Base-by-base conservation (phyloP, 2,888 invertebrate genomes). In the Polietes domitor region DNA sequence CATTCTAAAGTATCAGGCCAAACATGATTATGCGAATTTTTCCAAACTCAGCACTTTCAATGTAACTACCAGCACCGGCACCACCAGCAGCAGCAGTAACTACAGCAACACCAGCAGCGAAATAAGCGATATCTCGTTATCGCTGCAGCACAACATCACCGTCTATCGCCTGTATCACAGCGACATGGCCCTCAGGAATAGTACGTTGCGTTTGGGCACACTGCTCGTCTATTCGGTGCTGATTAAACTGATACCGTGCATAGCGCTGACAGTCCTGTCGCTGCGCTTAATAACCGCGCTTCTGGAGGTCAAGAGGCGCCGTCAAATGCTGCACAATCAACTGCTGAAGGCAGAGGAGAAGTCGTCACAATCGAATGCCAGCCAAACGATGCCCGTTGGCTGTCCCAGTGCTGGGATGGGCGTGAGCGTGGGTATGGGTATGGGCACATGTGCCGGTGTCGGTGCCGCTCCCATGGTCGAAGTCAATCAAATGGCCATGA, bases 171-270 rank as follows among this genome's bases (percentile, higher is more conserved):
- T 97, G 55, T 94, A 94, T 88, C 94, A 95, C 91, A 96, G 95
- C 86, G 94, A 94, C 75, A 91, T 94, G 79, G 94, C 94, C 0
- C 88, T 92, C 79, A 93, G 93, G 87, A 94, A 95, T 88, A 94
- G 93, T 87, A 93, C 94, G 71, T 92, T 95, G 87, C 93, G 95
- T 82, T 94, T 94, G 77, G 94, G 96, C 82, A 98, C 97, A 89
- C 96, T 97, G 92, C 97, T 97, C 95, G 95, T 98, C 88, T 98
- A 98, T 92, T 96, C 98, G 91, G 97, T 98, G 17, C 95, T 98
- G 84, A 96, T 98, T 87, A 98, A 98, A 92, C 93, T 98, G 74
- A 95, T 98, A 84, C 98, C 98, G 1, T 97, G 98, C 91, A 93
- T 97, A 89, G 95, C 97, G 12, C 93, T 98, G 68, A 98, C 98